Percentiles rank a stretch among this genome's conserved stretches.
Conservation (phyloP, 2,113 vertebrate genomes). For the Lates calcarifer region DNA sequence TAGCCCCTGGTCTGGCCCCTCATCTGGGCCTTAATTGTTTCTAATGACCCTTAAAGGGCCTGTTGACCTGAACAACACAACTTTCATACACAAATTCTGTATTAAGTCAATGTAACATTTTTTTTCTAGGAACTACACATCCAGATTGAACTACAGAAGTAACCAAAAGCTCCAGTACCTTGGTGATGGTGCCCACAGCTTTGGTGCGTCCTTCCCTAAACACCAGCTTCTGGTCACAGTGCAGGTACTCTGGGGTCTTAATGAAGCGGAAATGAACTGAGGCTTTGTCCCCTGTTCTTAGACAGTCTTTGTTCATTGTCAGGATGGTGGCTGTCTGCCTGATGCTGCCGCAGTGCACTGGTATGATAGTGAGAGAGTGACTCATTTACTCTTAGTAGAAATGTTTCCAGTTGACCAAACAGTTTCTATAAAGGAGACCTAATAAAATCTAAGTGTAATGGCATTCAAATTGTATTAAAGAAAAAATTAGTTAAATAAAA, state of each 20-base stretch:
- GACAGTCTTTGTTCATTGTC: conserved; percentile 96
- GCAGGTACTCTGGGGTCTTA: conserved; percentile 96
- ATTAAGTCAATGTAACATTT: no score
- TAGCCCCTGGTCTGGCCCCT: no score
- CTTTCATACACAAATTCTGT: no score
- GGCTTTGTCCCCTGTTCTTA: conserved; percentile 96
- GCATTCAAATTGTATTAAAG: neutral
- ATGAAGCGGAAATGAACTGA: conserved; percentile 97
- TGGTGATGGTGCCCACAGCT: conserved; percentile 96
- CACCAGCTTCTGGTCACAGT: conserved; percentile 95
- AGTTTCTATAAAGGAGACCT: neutral
- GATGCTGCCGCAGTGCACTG: conserved; percentile 98
- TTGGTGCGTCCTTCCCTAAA: conserved; percentile 97
- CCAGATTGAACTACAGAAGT: neutral
- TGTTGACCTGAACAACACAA: no score
- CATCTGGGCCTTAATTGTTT: no score
- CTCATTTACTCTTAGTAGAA: neutral
- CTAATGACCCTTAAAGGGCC: no score
- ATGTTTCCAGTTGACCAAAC: neutral
- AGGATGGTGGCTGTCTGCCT: conserved; percentile 96
- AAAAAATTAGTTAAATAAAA: neutral
- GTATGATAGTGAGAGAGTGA: neutral
- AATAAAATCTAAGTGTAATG: neutral
- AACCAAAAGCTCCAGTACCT: conserved; percentile 81
- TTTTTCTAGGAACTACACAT: neutral